Base-by-base conservation (phyloP, 2,113 vertebrate genomes). In the Stercorarius parasiticus region DNA sequence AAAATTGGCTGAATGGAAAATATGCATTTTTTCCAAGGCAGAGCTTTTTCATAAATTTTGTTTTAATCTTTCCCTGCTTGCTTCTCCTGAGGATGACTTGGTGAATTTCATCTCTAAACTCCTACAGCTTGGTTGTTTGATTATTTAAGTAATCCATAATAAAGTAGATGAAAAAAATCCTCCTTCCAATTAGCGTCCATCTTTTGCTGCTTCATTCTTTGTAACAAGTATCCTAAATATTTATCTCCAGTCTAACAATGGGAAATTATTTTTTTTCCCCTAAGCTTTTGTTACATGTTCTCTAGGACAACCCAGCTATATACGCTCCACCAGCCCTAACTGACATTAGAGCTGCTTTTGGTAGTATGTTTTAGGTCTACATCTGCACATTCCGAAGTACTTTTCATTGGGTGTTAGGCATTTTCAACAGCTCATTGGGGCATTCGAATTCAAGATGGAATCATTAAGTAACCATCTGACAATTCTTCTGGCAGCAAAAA, bases 401-500 rank as follows among this genome's bases (percentile, higher is more conserved):
- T 76, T 95, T 92, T 74, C 69, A 89, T 65, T 53, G 50, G 38
- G 53, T 92, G 76, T 88, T 19, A 61, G 69, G 56, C 18, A 59
- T 84, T 96, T 90, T 78, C 80, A 95, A 71, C 64, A 88, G 82
- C 38, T 93, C 82, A 38, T 32, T 74, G 34, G 42, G 43, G 25
- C 34, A 78, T 64, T 10, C 49, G 71, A 85, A 91, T 88, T 87
- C 52, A 86, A 86, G 86, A 84, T 17, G 21, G 50, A 92, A 93
- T 70, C 32, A 49, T 52, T 86, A 86, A 84, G 27, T 67, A 88
- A 78, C 74, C 67, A 94, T 50, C 78, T 77, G 74, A 90, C 62
- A 95, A 82, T 42, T 72, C n/a, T 84, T 65, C 42, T 85, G 84
- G 84, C 93, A 87, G 61, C 26, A 91, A 91, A 90, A 91, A 29